Conservation (phyloP, 2,113 vertebrate genomes). For the Oncorhynchus tshawytscha region DNA sequence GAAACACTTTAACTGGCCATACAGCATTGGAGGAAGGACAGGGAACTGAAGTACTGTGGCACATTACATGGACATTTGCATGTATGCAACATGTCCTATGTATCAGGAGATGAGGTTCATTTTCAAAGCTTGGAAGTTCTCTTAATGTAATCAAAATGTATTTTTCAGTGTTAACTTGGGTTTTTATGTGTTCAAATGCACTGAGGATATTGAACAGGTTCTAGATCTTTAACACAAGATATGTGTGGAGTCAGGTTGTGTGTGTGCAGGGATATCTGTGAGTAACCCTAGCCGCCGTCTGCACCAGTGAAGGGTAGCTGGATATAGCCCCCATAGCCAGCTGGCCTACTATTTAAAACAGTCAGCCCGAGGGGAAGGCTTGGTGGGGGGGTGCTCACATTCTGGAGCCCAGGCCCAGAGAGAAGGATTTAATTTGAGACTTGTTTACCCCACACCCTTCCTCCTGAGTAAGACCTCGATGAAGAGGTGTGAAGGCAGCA, state of each 20-base stretch:
- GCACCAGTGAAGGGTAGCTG: constrained; percentile 48
- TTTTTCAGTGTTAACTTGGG: neutral
- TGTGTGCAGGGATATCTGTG: constrained; percentile 13
- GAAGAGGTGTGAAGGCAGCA: neutral
- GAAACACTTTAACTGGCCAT: constrained; percentile 13
- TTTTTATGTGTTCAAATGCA: neutral
- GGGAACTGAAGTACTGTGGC: neutral
- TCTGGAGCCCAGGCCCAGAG: constrained; percentile 12
- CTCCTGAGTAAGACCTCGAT: constrained; percentile 21
- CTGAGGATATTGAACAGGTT: neutral
- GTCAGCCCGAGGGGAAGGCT: neutral
- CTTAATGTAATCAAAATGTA: too few relatives aligned
- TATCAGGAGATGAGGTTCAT: too few relatives aligned
- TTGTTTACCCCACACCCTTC: constrained; percentile 43
- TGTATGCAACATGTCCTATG: too few relatives aligned
- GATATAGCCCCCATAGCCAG: constrained; percentile 57
- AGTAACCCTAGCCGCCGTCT: constrained; percentile 36
- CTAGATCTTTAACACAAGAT: neutral
- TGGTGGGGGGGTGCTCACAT: neutral
- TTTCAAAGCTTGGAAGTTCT: too few relatives aligned
- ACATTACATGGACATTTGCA: too few relatives aligned
- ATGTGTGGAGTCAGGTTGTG: neutral
- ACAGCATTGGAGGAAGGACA: neutral
- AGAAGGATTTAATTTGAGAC: constrained; percentile 37
- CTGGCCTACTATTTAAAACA: constrained; percentile 67